Evolutionary conservation across 2,888 invertebrate genomes (phyloP), one percentile per base, ranked within the genome.

Genomic region (Eurois occulta): DNA sequence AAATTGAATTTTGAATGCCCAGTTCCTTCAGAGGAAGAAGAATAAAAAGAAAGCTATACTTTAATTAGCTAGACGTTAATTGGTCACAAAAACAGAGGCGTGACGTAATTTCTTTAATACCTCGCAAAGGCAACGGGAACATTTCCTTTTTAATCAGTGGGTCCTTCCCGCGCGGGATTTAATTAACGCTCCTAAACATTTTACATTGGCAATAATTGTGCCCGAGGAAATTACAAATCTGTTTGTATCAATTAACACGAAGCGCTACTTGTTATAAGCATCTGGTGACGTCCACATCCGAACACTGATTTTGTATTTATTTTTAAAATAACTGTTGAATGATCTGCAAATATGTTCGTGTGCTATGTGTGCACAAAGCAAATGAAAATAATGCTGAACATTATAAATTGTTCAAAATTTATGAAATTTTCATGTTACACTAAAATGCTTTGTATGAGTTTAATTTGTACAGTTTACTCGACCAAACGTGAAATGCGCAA

Each of bases 131-230:
- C 81, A 85, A 86, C 84, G 86, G 79, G 88, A 81, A 83, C 83
- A 77, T 92, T 91, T 88, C 91, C 91, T 92, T 93, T 94, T 94
- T 92, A 93, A 94, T 93, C 92, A 92, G 90, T 85, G 88, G 78
- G 91, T 78, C 91, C 90, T 89, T 91, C 83, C 83, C 87, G 90
- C 87, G 86, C 90, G 79, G 91, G 92, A 94, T 95, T 95, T 94
- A 95, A 95, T 95, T 95, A 95, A 94, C 91, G 90, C 89, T 87
- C 88, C 91, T 91, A 93, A 94, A 94, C 93, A 94, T 92, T 94
- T 94, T 91, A 94, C 94, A 94, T 94, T 91, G 92, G 92, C 91
- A 94, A 94, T 95, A 93, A 95, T 92, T 93, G 91, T 91, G 88
- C 89, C 85, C 85, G 86, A 86, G 85, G 89, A 92, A 91, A 90